Conservation (phyloP, 2,113 vertebrate genomes). For the Aegithalos caudatus region DNA sequence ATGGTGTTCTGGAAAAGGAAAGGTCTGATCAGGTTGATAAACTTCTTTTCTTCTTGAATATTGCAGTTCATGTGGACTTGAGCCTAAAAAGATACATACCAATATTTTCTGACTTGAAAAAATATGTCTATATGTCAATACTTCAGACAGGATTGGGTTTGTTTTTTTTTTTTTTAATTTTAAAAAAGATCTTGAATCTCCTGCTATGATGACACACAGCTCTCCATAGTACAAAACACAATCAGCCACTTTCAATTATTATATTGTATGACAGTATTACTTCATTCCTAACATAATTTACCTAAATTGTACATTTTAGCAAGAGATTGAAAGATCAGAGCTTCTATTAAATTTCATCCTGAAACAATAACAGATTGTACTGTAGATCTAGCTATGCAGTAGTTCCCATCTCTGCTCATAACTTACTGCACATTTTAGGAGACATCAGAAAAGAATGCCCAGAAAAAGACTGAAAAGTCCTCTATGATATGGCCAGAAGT, state of each 20-base stretch:
- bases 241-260: not conserved
- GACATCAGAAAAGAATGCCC: not conserved
- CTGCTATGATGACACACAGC: not conserved
- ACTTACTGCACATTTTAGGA: not conserved
- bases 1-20: not conserved
- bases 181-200: not conserved
- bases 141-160: not conserved
- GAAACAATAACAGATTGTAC: not conserved
- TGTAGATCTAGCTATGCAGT: not conserved
- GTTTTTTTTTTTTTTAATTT: not conserved
- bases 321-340: not conserved
- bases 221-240: not conserved
- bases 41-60: not conserved
- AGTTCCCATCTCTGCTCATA: not conserved
- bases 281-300: constrained; percentile 16
- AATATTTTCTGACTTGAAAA: not conserved
- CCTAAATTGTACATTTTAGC: constrained; percentile 12
- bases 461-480: not conserved
- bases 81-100: not conserved
- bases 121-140: not conserved
- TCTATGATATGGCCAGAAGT: not conserved
- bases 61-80: not conserved
- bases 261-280: not conserved
- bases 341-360: constrained; percentile 1
- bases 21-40: not conserved